These are phyloP conservation scores for Tragulus kanchil DNA, from an alignment of 2,113 vertebrate species.

Conservation along the genomic window DNA sequence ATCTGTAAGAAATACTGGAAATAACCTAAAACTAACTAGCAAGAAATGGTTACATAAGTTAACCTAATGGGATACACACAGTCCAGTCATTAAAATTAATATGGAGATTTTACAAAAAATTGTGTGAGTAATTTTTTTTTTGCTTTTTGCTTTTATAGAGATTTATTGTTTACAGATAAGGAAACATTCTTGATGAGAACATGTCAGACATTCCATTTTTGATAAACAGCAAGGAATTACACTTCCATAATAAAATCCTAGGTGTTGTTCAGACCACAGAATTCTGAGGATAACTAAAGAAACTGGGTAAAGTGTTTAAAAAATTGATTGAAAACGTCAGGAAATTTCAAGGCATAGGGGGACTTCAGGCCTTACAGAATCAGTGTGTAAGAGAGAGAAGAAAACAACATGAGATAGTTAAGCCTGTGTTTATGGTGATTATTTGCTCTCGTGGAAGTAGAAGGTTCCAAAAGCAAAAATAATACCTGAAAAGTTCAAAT, in stretches of 20 bases:
- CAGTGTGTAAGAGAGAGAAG: background rate
- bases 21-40: background rate
- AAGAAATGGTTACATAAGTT: background rate
- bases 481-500: background rate
- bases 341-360: background rate
- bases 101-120: background rate
- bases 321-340: background rate
- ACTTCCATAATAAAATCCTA: background rate
- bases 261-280: background rate
- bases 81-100: background rate
- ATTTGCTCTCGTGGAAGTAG: background rate
- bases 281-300: background rate
- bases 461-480: background rate
- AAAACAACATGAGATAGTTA: fast-evolving
- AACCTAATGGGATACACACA: background rate
- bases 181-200: background rate
- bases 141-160: too few relatives aligned
- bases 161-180: too few relatives aligned
- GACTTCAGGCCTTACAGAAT: background rate
- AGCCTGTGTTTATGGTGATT: background rate
- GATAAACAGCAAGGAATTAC: background rate
- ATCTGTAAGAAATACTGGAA: background rate
- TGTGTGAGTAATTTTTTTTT: too few relatives aligned
- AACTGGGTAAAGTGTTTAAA: background rate
- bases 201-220: background rate